Conservation (phyloP, 2,797 vertebrate species). For the Chloroceryle amazona region DNA sequence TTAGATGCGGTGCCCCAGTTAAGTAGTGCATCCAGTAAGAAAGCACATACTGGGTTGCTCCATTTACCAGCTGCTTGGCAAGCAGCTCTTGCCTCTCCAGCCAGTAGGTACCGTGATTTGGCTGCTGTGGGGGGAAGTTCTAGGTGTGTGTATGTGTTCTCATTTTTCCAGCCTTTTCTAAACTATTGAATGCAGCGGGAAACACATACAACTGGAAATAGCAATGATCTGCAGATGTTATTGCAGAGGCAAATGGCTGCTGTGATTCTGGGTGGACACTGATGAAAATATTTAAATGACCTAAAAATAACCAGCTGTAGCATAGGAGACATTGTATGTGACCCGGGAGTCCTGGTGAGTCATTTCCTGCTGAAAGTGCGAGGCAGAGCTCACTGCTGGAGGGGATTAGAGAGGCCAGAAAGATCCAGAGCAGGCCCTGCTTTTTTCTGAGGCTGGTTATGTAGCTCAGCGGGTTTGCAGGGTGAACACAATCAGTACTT, state of each 20-base stretch:
- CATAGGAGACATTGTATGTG: background rate
- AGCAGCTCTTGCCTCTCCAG: background rate
- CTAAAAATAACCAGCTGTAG: constrained; percentile 8
- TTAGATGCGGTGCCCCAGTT: background rate
- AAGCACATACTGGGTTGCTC: background rate
- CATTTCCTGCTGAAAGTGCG: constrained; percentile 48
- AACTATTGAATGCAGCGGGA: background rate
- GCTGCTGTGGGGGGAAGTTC: background rate
- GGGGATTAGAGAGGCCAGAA: background rate
- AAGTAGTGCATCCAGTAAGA: background rate
- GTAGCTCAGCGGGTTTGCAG: background rate
- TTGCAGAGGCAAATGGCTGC: background rate
- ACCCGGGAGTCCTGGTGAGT: constrained; percentile 37
- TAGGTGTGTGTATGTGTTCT: background rate
- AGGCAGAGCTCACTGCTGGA: constrained; percentile 1
- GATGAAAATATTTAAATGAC: background rate
- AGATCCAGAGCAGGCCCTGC: background rate
- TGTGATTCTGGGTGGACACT: background rate
- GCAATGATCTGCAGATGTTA: background rate
- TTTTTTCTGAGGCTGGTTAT: background rate
- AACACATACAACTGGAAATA: background rate
- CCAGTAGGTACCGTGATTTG: background rate
- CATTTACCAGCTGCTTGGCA: background rate
- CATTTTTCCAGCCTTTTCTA: background rate
- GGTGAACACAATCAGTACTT: background rate